These are phyloP conservation scores for Hippopotamyrus pictus DNA, from an alignment of 2,797 vertebrate genomes.

Conservation along the genomic window DNA sequence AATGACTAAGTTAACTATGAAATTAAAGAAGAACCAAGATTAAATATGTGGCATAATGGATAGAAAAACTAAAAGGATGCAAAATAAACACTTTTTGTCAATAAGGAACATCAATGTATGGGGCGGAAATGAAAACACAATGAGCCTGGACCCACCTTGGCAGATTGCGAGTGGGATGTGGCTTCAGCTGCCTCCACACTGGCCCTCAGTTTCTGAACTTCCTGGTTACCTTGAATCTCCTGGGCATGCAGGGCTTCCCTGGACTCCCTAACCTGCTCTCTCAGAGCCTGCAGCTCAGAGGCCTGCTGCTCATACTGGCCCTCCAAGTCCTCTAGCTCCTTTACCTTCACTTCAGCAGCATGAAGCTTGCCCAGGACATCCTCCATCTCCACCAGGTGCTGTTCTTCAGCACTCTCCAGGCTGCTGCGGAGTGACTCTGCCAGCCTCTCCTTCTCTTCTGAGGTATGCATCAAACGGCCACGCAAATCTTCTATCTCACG, in stretches of 20 bases:
- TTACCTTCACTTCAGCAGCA: constrained; percentile 79
- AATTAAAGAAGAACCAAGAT: constrained; percentile 37
- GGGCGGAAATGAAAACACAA: background rate
- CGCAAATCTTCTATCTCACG: constrained; percentile 65
- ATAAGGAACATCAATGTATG: background rate
- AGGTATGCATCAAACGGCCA: constrained; percentile 54
- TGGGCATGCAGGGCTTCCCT: constrained; percentile 67
- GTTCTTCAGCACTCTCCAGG: constrained; percentile 81
- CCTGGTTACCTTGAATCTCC: constrained; percentile 74
- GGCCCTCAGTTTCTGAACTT: constrained; percentile 68
- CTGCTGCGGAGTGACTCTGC: constrained; percentile 70
- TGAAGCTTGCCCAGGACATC: constrained; percentile 87
- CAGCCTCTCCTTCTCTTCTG: constrained; percentile 75
- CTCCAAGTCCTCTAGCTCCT: constrained; percentile 78
- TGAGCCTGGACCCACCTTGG: constrained; percentile 70
- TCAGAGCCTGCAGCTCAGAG: constrained; percentile 58
- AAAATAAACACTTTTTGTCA: background rate
- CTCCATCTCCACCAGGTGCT: constrained; percentile 95
- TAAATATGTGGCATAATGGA: background rate
- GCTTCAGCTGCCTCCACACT: constrained; percentile 68
- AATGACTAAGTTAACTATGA: background rate
- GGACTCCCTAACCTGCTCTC: constrained; percentile 54
- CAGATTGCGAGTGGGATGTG: constrained; percentile 63
- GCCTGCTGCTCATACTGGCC: constrained; percentile 58
- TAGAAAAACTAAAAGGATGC: background rate